A percentile compares a stretch with the other conserved stretches of the same genome.
These are phyloP conservation scores for Brachypodius melanocephalos DNA, from an alignment of 2,113 vertebrate species.

Conservation along the genomic window DNA sequence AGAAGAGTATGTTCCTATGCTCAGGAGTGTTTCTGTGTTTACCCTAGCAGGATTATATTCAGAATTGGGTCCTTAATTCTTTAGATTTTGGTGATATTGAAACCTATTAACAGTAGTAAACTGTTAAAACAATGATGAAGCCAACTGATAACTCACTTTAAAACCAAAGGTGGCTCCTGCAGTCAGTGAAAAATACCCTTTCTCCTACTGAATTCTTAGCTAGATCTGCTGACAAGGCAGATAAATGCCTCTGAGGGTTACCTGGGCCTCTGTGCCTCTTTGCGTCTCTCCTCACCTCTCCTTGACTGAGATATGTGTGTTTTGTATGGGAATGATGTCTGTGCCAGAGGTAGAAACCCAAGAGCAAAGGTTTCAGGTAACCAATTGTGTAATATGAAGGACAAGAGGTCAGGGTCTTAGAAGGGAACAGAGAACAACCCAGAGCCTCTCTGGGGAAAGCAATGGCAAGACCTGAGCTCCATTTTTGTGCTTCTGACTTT, in stretches of 20 bases:
- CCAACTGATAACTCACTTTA: neutral
- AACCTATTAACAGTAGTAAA: neutral
- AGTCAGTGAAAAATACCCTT: neutral
- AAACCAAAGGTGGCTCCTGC: neutral
- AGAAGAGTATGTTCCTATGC: neutral
- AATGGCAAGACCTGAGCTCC: conserved; percentile 51
- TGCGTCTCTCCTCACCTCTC: neutral
- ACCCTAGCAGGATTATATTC: neutral
- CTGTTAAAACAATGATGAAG: neutral
- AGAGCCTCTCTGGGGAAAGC: neutral
- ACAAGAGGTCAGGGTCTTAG: neutral
- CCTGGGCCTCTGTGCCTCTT: neutral
- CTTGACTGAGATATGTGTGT: neutral
- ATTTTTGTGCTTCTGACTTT: conserved; percentile 36
- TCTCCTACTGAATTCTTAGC: neutral
- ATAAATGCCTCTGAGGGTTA: neutral
- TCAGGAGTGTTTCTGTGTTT: neutral
- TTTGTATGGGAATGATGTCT: neutral
- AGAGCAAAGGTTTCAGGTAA: neutral
- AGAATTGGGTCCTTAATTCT: neutral
- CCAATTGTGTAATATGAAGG: neutral
- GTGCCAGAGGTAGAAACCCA: neutral
- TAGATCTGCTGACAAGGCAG: neutral
- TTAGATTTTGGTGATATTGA: neutral
- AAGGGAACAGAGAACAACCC: neutral